Evolutionary conservation across 2,113 vertebrate genomes (phyloP), one percentile per base, ranked within the genome.

Genomic region (Bucco capensis): DNA sequence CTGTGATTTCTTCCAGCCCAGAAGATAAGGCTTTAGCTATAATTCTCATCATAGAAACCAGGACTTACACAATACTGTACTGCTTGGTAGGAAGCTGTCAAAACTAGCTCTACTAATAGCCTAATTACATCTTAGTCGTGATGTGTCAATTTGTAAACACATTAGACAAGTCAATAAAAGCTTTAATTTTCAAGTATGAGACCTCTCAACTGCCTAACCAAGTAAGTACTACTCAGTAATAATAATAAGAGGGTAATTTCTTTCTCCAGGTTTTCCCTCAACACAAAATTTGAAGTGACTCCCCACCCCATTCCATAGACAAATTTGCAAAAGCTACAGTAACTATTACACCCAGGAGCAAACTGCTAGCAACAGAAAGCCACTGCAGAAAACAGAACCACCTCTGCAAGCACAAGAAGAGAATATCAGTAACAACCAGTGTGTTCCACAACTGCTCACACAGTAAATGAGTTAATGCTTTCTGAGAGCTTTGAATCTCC

Each of bases 131-230:
- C 73, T 66, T 74, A 38, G 37, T 2, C 83, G 92, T 83, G 67
- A 92, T 60, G 44, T 84, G 80, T 66, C 92, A 83, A 83, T 88
- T 86, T 86, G 73, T 80, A 83, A 90, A 92, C 77, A 88, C 50
- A 81, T 67, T 64, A 93, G 56, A 83, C 86, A 88, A 83, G 57
- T 54, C 69, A 86, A 91, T 88, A 88, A 77, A 94, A 90, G 56
- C 64, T 83, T 84, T 90, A 51, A 83, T 88, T 90, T 86, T 90
- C 56, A 71, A 83, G 49, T 28, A 86, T 19, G 38, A 88, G 57
- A 28, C 27, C 61, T 53, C 37, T 23, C 33, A 83, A 60, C 78
- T 85, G 60, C 54, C 51, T 37, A 88, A 85, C 18, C 4, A 1
- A 77, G 30, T 21, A 35, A 11, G 40, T 14, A 73, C 35, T 50